A percentile compares a stretch with the other conserved stretches of the same genome.
Evolutionary conservation across 1,140 invertebrate genomes (phyloP).

Genomic region (Solen grandis): DNA sequence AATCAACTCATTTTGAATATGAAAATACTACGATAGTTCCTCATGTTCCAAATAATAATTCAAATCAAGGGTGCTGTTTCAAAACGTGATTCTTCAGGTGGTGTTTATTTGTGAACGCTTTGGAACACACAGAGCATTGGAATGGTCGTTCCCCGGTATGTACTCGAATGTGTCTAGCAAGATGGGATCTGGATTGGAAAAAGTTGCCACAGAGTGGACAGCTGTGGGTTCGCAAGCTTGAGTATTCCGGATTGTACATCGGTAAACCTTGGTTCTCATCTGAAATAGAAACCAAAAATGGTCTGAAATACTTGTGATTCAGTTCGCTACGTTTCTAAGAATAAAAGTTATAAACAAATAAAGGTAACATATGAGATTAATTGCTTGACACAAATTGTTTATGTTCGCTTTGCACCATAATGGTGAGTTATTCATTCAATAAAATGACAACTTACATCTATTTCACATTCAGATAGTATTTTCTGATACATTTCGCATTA

Average conservation of each 20-base stretch:
- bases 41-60: too few relatives aligned
- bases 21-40: too few relatives aligned
- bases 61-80: too few relatives aligned
- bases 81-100: conserved; percentile 47
- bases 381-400: neutral
- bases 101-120: conserved; percentile 43
- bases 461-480: too few relatives aligned
- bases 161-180: neutral
- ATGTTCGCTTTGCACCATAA: neutral
- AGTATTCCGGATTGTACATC: too few relatives aligned
- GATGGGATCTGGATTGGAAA: neutral
- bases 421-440: too few relatives aligned
- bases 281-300: neutral
- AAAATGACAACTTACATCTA: too few relatives aligned
- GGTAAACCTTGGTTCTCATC: neutral
- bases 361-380: neutral
- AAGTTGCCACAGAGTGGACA: neutral
- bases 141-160: conserved; percentile 54
- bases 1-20: too few relatives aligned
- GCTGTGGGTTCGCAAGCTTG: neutral
- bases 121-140: conserved; percentile 52
- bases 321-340: neutral
- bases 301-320: neutral
- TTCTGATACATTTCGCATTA: too few relatives aligned
- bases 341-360: neutral